Conservation (phyloP, 2,113 vertebrate species). For the Diglossa brunneiventris region DNA sequence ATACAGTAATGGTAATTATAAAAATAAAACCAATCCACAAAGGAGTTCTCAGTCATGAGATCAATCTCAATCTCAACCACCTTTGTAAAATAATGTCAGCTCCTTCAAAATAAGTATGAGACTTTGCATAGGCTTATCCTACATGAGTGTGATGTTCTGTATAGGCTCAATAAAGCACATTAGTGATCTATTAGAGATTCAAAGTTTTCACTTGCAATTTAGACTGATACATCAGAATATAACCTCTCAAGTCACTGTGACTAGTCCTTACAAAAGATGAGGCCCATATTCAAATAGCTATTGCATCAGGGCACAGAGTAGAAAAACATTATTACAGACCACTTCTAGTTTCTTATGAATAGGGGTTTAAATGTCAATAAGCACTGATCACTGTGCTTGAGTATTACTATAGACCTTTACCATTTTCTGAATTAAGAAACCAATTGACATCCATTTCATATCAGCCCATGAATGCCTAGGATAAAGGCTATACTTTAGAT, state of each 20-base stretch:
- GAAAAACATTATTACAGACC: neutral
- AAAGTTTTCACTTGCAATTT: neutral
- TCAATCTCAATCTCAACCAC: neutral
- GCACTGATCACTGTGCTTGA: neutral
- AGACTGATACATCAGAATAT: neutral
- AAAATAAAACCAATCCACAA: neutral
- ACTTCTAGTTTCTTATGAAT: neutral
- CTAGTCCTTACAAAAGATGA: neutral
- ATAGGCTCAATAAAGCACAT: neutral
- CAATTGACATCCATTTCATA: neutral
- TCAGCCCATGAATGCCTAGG: neutral
- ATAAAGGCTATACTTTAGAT: neutral
- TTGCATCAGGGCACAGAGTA: neutral
- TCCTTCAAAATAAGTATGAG: neutral
- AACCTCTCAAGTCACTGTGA: neutral
- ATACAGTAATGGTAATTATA: neutral
- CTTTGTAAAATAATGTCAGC: neutral
- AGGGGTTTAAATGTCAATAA: neutral
- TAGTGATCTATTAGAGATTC: neutral
- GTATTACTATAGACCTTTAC: neutral
- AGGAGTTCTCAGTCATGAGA: neutral
- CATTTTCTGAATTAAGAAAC: neutral
- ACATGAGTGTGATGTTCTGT: neutral
- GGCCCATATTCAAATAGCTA: neutral
- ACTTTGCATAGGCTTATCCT: neutral